A percentile compares a stretch with the other conserved stretches of the same genome.
phyloP scores from a whole-genome alignment of 2,113 vertebrate genomes.

The Chloroceryle aenea region DNA sequence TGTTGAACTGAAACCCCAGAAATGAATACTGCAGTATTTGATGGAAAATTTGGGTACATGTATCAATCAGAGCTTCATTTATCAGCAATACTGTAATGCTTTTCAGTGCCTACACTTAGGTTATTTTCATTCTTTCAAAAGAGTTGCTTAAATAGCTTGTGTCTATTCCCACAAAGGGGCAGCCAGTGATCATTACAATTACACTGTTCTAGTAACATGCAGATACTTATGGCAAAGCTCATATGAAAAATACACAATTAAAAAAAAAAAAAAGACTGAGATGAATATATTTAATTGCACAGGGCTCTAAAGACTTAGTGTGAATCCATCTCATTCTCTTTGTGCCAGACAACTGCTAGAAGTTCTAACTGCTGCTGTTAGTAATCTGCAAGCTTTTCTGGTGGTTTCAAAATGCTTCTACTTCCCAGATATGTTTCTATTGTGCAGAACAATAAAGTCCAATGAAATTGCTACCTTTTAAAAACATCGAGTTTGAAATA shows the following conservation, averaged over 20 bases:
- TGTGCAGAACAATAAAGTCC: not conserved
- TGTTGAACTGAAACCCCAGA: not conserved
- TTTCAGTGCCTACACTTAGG: not conserved
- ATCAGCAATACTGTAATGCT: not conserved
- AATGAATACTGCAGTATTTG: rapidly evolving
- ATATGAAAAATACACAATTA: not conserved
- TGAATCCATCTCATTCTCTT: not conserved
- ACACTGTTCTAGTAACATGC: not conserved
- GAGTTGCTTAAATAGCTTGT: not conserved
- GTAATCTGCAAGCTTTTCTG: not conserved
- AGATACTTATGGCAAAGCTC: not conserved
- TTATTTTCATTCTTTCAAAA: not conserved
- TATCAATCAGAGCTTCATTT: not conserved
- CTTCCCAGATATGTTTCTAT: not conserved
- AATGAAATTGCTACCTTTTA: not conserved
- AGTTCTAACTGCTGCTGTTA: not conserved
- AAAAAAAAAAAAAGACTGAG: not conserved
- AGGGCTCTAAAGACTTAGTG: not conserved
- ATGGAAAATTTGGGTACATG: not conserved
- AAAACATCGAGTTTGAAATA: not conserved
- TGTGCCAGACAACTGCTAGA: not conserved
- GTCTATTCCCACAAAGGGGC: not conserved
- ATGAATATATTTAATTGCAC: not conserved
- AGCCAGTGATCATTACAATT: not conserved
- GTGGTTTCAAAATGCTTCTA: not conserved